Conservation (phyloP, 1,140 invertebrate genomes). For the Coenobita brevimanus region DNA sequence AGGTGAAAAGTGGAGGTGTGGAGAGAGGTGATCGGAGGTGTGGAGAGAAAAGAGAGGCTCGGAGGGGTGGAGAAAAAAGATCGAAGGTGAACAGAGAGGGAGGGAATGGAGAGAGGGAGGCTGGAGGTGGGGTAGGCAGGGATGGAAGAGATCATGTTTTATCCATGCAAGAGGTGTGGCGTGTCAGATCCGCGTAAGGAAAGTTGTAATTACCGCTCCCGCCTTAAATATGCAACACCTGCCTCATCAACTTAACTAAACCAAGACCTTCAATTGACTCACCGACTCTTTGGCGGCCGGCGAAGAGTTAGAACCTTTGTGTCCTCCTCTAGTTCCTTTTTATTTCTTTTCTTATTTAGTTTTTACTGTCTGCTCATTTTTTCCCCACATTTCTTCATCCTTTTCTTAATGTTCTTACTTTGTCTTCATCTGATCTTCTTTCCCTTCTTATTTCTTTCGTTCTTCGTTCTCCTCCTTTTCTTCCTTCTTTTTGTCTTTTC, state of each 20-base stretch:
- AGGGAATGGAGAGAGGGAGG: too few species aligned
- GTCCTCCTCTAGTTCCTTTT: too few species aligned
- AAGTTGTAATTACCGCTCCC: constrained; percentile 33
- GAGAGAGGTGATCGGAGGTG: too few species aligned
- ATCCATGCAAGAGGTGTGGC: constrained; percentile 21
- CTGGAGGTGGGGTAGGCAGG: too few species aligned
- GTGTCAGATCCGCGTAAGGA: constrained; percentile 12
- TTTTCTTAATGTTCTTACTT: neutral
- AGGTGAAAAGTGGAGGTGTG: too few species aligned
- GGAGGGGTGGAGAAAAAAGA: too few species aligned
- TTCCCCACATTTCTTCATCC: neutral
- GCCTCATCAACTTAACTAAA: constrained; percentile 25
- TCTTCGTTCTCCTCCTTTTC: neutral
- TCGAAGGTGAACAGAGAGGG: too few species aligned
- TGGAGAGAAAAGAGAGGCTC: too few species aligned
- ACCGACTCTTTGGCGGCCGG: neutral
- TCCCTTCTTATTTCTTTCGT: neutral
- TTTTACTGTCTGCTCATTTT: too few species aligned
- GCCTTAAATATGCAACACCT: constrained; percentile 26
- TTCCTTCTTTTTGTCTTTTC: neutral
- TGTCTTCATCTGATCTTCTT: neutral
- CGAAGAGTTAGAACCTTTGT: neutral
- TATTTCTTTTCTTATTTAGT: too few species aligned
- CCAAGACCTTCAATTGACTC: constrained; percentile 6
- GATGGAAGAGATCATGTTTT: constrained; percentile 36